These are phyloP conservation scores for Acanthochromis polyacanthus DNA, from an alignment of 2,113 vertebrate species.

Conservation along the genomic window DNA sequence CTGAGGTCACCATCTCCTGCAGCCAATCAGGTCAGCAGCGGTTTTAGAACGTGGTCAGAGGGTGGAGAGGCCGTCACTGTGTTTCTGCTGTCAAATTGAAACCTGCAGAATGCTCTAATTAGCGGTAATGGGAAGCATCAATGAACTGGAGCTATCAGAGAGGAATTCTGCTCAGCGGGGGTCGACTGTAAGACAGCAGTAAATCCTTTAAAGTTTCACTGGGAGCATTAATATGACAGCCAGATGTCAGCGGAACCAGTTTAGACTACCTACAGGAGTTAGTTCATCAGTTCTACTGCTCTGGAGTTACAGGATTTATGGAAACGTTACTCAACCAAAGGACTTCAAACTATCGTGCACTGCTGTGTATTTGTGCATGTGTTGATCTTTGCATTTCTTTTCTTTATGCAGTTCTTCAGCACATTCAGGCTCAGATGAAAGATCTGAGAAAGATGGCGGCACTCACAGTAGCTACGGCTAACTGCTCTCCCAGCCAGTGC, in stretches of 20 bases:
- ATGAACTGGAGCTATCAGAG: conserved; percentile 64
- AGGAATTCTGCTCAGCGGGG: conserved; percentile 68
- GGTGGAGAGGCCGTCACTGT: background rate
- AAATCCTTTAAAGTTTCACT: conserved; percentile 76
- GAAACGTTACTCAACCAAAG: too few species aligned
- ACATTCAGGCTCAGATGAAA: too few species aligned
- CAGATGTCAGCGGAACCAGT: conserved; percentile 66
- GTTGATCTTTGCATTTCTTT: too few species aligned
- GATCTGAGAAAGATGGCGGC: too few species aligned
- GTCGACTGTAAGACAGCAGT: conserved; percentile 46
- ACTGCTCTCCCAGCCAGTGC: too few species aligned
- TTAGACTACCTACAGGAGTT: conserved; percentile 24
- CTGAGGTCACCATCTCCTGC: background rate
- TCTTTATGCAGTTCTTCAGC: too few species aligned
- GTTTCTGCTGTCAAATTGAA: conserved; percentile 48
- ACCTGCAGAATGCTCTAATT: conserved; percentile 77
- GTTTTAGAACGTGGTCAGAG: too few species aligned
- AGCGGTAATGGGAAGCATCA: conserved; percentile 63
- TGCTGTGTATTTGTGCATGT: too few species aligned
- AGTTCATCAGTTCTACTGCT: background rate
- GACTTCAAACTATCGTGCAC: too few species aligned
- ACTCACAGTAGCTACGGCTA: too few species aligned
- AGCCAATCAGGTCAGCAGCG: conserved; percentile 37
- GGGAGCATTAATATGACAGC: conserved; percentile 65
- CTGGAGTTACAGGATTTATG: background rate